Conservation (phyloP, 23 tunicate genomes). For the Ascidia mentula region DNA sequence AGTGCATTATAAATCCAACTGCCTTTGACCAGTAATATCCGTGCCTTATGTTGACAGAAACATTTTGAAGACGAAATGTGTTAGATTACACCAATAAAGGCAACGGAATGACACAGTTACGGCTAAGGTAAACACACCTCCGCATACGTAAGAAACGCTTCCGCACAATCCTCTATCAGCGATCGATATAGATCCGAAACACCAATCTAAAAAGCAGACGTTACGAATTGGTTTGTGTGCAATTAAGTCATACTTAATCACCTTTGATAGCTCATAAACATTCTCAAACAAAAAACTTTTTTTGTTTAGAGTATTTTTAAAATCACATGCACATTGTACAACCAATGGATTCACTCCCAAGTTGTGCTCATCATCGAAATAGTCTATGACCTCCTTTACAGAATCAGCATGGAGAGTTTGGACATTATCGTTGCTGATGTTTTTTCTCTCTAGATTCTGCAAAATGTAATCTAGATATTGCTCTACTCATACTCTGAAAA, state of each 20-base stretch:
- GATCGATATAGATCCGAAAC: not conserved
- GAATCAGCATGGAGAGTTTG: not conserved
- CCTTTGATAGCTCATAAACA: not conserved
- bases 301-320: not conserved
- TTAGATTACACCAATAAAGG: too few species aligned
- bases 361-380: not conserved
- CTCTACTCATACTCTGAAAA: not conserved
- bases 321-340: not conserved
- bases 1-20: too few species aligned
- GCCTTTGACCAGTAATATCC: too few species aligned
- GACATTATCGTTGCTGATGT: too few species aligned
- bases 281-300: not conserved
- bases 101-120: too few species aligned
- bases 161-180: not conserved
- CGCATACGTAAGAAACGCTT: not conserved
- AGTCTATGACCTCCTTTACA: not conserved
- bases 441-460: too few species aligned
- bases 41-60: too few species aligned
- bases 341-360: not conserved
- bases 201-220: not conserved
- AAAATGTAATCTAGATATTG: too few species aligned
- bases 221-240: not conserved
- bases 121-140: too few species aligned
- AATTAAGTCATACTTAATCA: not conserved
- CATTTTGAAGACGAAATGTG: too few species aligned